A percentile compares a stretch with the other conserved stretches of the same genome.
Conservation (phyloP, 2,797 vertebrate genomes). For the Myioborus melanocephalus region DNA sequence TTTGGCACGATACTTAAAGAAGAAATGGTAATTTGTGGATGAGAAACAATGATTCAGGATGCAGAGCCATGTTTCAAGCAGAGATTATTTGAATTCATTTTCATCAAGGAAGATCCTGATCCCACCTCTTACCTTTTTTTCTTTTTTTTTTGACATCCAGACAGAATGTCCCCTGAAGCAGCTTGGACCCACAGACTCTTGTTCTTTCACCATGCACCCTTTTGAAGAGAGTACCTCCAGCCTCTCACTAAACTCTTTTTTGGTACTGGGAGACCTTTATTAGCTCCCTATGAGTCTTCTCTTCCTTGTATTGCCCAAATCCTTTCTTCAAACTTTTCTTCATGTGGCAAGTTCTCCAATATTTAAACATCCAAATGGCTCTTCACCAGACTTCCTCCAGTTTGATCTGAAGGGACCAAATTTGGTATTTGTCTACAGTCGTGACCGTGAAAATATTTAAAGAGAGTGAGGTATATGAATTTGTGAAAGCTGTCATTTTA, state of each 20-base stretch:
- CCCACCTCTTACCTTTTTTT: not conserved
- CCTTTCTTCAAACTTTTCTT: not conserved
- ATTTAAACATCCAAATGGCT: not conserved
- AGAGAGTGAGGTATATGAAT: not conserved
- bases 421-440: not conserved
- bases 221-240: not conserved
- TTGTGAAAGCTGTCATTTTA: not conserved
- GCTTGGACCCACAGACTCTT: not conserved
- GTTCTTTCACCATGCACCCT: not conserved
- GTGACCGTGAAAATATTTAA: not conserved
- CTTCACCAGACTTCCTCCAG: not conserved
- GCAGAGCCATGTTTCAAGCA: not conserved
- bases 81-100: not conserved
- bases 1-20: not conserved
- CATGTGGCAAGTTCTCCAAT: not conserved
- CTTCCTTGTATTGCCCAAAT: not conserved
- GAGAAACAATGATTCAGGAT: slow-evolving; percentile 17
- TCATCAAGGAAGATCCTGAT: not conserved
- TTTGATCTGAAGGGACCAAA: not conserved
- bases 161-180: not conserved
- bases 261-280: not conserved
- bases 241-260: not conserved
- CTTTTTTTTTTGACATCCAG: not conserved
- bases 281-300: not conserved
- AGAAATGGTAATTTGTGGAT: not conserved